These are phyloP conservation scores for Melopsittacus undulatus DNA, from an alignment of 2,797 vertebrate genomes.

Conservation along the genomic window DNA sequence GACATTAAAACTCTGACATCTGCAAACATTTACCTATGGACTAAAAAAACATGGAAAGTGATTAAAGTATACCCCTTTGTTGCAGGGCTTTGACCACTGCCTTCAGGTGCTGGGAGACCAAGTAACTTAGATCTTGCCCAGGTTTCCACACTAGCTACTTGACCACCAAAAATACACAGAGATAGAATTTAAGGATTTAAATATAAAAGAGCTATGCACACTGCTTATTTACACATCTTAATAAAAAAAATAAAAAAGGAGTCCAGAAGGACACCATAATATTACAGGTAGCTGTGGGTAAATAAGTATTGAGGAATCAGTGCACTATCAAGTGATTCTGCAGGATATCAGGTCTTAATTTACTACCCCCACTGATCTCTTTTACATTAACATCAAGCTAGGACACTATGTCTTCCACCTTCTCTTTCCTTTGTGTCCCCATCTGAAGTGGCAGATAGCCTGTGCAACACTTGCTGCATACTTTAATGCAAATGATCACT, in stretches of 20 bases:
- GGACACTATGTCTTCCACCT: background rate
- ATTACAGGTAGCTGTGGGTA: background rate
- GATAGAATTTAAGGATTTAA: background rate
- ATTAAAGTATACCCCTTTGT: background rate
- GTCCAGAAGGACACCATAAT: accelerated
- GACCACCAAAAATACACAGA: background rate
- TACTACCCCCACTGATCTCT: background rate
- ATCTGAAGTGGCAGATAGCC: background rate
- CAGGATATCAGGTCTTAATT: background rate
- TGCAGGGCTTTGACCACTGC: background rate
- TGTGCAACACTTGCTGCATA: background rate
- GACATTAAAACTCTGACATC: background rate
- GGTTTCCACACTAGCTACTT: background rate
- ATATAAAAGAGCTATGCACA: background rate
- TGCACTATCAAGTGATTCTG: background rate
- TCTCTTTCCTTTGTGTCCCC: background rate
- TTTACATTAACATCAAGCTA: background rate
- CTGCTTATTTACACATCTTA: background rate
- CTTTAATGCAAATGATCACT: no score
- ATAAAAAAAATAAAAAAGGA: background rate
- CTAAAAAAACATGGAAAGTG: background rate
- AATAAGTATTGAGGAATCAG: background rate
- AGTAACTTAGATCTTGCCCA: background rate
- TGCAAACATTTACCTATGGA: accelerated
- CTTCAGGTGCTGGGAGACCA: background rate